Evolutionary conservation across 2,797 vertebrate species (phyloP).

Genomic region (Balearica regulorum): DNA sequence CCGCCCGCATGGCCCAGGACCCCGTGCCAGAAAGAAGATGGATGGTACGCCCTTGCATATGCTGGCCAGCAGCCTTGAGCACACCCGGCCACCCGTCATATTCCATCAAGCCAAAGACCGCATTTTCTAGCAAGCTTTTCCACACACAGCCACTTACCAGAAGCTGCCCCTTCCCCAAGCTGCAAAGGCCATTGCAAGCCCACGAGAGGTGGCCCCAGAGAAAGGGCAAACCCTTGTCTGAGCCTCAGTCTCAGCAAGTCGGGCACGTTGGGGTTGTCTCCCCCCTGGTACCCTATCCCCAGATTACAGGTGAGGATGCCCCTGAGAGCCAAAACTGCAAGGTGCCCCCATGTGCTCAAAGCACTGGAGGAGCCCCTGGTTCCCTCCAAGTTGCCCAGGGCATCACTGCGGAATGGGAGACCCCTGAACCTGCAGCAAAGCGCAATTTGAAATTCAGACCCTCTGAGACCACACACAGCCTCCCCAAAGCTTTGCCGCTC

Average conservation of each 20-base stretch:
- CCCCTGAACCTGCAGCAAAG: neutral
- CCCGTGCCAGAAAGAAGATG: neutral
- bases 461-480: neutral
- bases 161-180: neutral
- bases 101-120: neutral
- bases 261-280: neutral
- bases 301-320: neutral
- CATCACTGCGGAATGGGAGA: rapidly evolving
- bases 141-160: rapidly evolving
- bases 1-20: rapidly evolving
- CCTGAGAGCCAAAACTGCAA: neutral
- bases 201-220: rapidly evolving
- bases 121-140: neutral
- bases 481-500: neutral
- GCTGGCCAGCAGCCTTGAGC: neutral
- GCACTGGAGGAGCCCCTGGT: neutral
- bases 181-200: neutral
- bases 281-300: rapidly evolving
- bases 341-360: neutral
- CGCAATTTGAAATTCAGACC: rapidly evolving
- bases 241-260: neutral
- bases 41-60: rapidly evolving
- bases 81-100: neutral
- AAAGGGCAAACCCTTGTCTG: neutral
- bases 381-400: neutral